phyloP scores from a whole-genome alignment of 2,797 vertebrate species.

The Phalloptychus januarius region DNA sequence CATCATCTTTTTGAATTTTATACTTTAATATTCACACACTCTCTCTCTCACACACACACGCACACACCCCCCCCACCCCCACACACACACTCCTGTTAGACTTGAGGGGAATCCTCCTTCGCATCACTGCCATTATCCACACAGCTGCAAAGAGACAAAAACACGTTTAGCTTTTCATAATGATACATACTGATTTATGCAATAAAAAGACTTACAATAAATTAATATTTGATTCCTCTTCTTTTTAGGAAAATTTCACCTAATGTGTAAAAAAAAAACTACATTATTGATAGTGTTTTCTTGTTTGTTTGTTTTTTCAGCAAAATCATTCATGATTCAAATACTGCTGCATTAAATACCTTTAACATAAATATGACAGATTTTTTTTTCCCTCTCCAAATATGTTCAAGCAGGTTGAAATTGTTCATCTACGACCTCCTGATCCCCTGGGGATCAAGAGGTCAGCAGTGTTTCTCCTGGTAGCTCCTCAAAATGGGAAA shows the following conservation, averaged over 20 bases:
- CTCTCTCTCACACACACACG: neutral
- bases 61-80: slow-evolving; percentile 12
- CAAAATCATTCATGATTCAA: neutral
- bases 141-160: slow-evolving; percentile 39
- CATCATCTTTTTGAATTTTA: neutral
- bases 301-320: too few relatives aligned
- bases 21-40: neutral
- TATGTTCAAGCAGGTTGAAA: neutral
- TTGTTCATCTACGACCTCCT: neutral
- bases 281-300: neutral
- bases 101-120: slow-evolving; percentile 24
- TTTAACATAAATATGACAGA: neutral
- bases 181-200: neutral
- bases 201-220: neutral
- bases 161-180: neutral
- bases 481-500: slow-evolving; percentile 3
- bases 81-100: slow-evolving; percentile 8
- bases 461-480: neutral
- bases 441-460: neutral
- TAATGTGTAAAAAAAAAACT: neutral
- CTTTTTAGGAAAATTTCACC: neutral
- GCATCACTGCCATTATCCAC: slow-evolving; percentile 16
- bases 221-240: too few relatives aligned
- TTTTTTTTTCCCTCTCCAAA: neutral
- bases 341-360: neutral